A percentile compares a stretch with the other conserved stretches of the same genome.
Conservation (phyloP, 2,888 invertebrate species). For the Xylocampa areola region DNA sequence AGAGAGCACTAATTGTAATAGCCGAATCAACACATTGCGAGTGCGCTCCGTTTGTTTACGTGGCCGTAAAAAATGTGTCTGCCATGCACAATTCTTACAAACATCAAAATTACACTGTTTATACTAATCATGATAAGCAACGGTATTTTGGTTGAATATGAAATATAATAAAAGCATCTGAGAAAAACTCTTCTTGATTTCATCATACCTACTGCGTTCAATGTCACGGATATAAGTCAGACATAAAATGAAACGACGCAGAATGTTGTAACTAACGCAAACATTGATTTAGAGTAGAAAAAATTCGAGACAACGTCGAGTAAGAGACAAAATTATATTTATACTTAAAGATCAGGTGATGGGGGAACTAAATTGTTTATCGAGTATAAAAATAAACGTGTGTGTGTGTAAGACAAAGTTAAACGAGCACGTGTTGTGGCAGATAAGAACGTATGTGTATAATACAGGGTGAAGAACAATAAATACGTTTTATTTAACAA, state of each 20-base stretch:
- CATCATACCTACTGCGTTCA: constrained; percentile 16
- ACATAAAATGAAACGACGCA: constrained; percentile 1
- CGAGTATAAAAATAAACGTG: constrained; percentile 56
- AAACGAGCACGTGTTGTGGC: constrained; percentile 45
- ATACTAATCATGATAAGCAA: too few relatives aligned
- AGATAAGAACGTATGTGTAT: constrained; percentile 31
- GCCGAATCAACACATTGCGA: constrained; percentile 1
- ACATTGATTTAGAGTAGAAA: constrained; percentile 8
- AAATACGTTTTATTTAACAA: constrained; percentile 8
- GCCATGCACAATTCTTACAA: background rate
- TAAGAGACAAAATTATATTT: constrained; percentile 32
- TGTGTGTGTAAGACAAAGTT: constrained; percentile 29
- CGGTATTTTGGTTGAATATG: too few relatives aligned
- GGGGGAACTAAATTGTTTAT: constrained; percentile 51
- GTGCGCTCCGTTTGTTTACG: background rate
- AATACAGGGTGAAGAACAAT: constrained; percentile 4
- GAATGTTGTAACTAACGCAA: constrained; percentile 12
- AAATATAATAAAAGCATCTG: constrained; percentile 12
- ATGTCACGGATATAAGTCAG: constrained; percentile 8
- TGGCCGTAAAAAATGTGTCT: background rate
- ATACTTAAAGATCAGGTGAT: constrained; percentile 34
- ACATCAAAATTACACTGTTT: background rate
- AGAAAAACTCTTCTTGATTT: constrained; percentile 14
- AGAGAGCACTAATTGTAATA: constrained; percentile 25
- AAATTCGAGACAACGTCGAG: constrained; percentile 4